Percentiles rank a stretch among this genome's conserved stretches.
Evolutionary conservation across 2,113 vertebrate species (phyloP).

Genomic region (Cephalopholis sonnerati): DNA sequence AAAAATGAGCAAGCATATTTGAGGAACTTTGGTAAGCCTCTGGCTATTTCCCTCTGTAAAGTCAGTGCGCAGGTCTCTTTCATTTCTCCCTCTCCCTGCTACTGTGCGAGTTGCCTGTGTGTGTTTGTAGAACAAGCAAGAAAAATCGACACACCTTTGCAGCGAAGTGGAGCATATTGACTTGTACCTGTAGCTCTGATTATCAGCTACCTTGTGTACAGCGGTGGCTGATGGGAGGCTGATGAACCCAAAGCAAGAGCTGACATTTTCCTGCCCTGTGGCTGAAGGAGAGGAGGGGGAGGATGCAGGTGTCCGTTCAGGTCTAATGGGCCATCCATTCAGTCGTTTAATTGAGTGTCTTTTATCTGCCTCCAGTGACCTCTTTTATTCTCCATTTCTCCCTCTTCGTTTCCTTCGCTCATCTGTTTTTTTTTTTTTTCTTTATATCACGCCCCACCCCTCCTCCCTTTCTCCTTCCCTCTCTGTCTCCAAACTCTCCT

Average conservation of each 20-base stretch:
- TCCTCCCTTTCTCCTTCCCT: not conserved
- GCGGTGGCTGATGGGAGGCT: constrained; percentile 68
- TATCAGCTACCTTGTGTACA: constrained; percentile 63
- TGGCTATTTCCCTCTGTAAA: constrained; percentile 58
- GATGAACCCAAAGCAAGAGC: constrained; percentile 70
- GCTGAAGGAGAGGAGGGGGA: constrained; percentile 23
- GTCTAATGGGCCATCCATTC: constrained; percentile 79
- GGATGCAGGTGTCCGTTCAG: constrained; percentile 75
- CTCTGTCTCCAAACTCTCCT: constrained; percentile 9
- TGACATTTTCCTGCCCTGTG: constrained; percentile 75
- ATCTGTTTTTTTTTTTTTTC: constrained; percentile 43
- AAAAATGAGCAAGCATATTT: constrained; percentile 42
- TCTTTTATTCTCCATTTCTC: constrained; percentile 74
- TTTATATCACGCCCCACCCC: not conserved
- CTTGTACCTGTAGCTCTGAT: constrained; percentile 67
- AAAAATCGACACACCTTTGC: constrained; percentile 66
- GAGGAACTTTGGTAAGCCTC: constrained; percentile 48
- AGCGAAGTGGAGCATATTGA: constrained; percentile 59
- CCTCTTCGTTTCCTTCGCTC: constrained; percentile 53
- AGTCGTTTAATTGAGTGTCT: constrained; percentile 80
- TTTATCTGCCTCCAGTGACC: constrained; percentile 80
- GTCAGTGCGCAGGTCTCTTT: constrained; percentile 44
- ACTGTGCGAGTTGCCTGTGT: constrained; percentile 26
- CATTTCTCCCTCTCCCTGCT: constrained; percentile 29
- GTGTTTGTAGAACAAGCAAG: constrained; percentile 52